Evolutionary conservation across 2,888 invertebrate species (phyloP), one percentile per base, ranked within the genome.

Genomic region (Dryomyza anilis): DNA sequence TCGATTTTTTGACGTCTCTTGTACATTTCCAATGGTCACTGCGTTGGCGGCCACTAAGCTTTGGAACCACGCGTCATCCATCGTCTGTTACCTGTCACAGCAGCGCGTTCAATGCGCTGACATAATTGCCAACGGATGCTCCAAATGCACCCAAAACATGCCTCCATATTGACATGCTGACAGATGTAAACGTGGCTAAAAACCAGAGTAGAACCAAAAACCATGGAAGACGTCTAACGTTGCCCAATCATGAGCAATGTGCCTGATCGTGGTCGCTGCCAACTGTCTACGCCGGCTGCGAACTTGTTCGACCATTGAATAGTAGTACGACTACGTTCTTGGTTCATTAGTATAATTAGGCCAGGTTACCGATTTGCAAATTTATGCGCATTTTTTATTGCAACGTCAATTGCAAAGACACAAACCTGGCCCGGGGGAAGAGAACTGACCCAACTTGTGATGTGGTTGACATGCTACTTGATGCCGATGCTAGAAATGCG

Each of bases 81-180:
- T 16, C 19, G 29, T 16, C 33, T 6, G 19, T n/a, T n/a, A n/a
- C n/a, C 21, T 16, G 19, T 33, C 36, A 30, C 7, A 58, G 30
- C 12, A n/a, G 14, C 3, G 25, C 65, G 56, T 65, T 67, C 66
- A 69, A 67, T 69, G 65, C 65, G 66, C 67, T 70, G 65, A 67
- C 69, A 67, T 67, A 67, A 69, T 69, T 64, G 57, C 64, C 25
- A 36, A n/a, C 14, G 43, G 50, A n/a, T 19, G 39, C 45, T 33
- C 27, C 2, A 14, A 52, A 50, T 61, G 61, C 60, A 67, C 64
- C 64, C 68, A 74, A 70, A 73, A 74, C 74, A 74, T 73, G 65
- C 70, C 69, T 66, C 65, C 70, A 75, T 74, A 75, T 74, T 75
- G 74, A 74, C 74, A 75, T 71, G 74, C 72, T 75, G 74, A 74